Evolutionary conservation across 2,113 vertebrate genomes (phyloP).

Genomic region (Albula glossodonta): DNA sequence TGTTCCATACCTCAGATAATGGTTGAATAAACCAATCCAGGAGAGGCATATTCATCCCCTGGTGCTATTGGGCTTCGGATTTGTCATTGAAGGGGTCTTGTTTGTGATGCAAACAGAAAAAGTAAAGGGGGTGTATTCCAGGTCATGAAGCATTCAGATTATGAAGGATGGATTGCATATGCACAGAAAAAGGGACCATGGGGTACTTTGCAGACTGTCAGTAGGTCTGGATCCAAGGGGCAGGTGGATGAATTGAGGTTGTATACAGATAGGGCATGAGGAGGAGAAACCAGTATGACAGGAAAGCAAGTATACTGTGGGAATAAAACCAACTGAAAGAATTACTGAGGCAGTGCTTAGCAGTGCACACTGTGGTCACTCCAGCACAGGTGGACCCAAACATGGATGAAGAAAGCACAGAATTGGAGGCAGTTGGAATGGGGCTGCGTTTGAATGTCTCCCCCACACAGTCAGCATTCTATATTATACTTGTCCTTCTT

Average conservation of each 20-base stretch:
- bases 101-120: neutral
- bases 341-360: too few relatives aligned
- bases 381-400: neutral
- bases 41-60: neutral
- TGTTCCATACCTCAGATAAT: neutral
- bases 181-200: neutral
- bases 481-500: conserved; percentile 63
- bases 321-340: neutral
- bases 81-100: neutral
- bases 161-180: neutral
- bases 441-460: neutral
- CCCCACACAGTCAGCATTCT: conserved; percentile 49
- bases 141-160: neutral
- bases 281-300: neutral
- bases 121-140: neutral
- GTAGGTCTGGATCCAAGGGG: neutral
- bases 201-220: neutral
- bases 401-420: neutral
- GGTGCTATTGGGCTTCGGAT: neutral
- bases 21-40: neutral
- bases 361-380: neutral
- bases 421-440: neutral
- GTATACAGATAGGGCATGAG: neutral
- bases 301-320: neutral
- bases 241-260: neutral